A percentile compares a stretch with the other conserved stretches of the same genome.
These are phyloP conservation scores for Lycophotia porphyrea DNA, from an alignment of 2,888 invertebrate genomes.

Conservation along the genomic window DNA sequence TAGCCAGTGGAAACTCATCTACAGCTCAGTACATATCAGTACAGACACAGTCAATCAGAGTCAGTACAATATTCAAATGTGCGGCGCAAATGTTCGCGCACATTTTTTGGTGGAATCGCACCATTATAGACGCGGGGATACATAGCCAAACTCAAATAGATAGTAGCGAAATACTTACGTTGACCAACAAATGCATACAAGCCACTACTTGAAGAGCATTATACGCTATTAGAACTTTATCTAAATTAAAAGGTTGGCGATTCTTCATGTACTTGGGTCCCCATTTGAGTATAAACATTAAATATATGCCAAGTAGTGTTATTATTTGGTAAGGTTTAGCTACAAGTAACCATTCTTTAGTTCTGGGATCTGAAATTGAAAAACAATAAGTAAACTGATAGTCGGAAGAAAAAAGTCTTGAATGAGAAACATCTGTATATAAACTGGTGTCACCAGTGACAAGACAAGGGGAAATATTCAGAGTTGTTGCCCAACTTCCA, in stretches of 20 bases:
- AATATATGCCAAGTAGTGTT: slow-evolving; percentile 90
- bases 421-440: background rate
- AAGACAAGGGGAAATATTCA: background rate
- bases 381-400: background rate
- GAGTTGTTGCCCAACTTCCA: background rate
- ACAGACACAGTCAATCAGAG: too few relatives aligned
- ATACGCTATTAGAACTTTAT: slow-evolving; percentile 92
- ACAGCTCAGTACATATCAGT: too few relatives aligned
- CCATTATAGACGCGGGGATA: background rate
- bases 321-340: slow-evolving; percentile 91
- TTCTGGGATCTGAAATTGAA: slow-evolving; percentile 90
- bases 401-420: background rate
- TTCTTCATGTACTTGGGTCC: slow-evolving; percentile 94
- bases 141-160: background rate
- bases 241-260: slow-evolving; percentile 91
- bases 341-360: slow-evolving; percentile 92
- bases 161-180: slow-evolving; percentile 81
- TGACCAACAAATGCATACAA: slow-evolving; percentile 88
- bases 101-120: background rate
- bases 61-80: too few relatives aligned
- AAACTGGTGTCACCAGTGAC: background rate
- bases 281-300: slow-evolving; percentile 92
- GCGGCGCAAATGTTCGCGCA: background rate
- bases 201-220: slow-evolving; percentile 92
- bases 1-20: too few relatives aligned